Evolutionary conservation across 2,113 vertebrate genomes (phyloP), one percentile per base, ranked within the genome.

Genomic region (Andinoacara biseriatus): DNA sequence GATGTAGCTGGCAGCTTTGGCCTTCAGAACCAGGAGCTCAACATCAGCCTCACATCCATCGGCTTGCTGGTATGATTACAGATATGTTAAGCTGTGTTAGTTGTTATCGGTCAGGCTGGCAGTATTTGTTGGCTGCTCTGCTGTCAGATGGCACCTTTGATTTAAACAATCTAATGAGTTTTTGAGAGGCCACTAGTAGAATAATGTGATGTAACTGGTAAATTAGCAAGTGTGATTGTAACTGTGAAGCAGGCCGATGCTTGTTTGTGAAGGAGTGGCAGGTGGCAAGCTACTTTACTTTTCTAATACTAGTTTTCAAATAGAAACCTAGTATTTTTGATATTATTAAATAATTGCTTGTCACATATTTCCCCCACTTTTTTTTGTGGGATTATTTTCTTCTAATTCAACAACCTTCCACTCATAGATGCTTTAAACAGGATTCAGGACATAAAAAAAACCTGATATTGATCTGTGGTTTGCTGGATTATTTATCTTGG

Each of bases 11-110:
- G 98, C 88, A 99, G 98, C 95, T 99, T 99, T 93, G 98, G 98
- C 76, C 97, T 99, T 92, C 98, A 99, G 94, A 99, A 99, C 94
- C 98, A 99, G 94, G 98, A 99, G 90, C 96, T 99, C 84, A 99
- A 99, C 93, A 99, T 99, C 95, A 99, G 98, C 92, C 96, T 99
- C 93, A 99, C 98, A 62, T 99, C 98, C 84, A 99, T 99, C 82
- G 98, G 98, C 76, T 96, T 99, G 58, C 93, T 99, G 97, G 98
- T 99, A 89, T 96, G 95, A 40, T 26, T 7, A 57, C 62, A 20
- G 20, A 24, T 31, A 15, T 60, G 2, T 74, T 24, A 18, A 72
- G 26, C 65, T 31, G 43, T 52, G 26, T 43, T 79, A 26, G 2
- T 24, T 65, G 4, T 35, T 62, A 72, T 72, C 24, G 31, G 65